phyloP scores from a whole-genome alignment of 2,113 vertebrate genomes.

The zebrafish (Danio rerio) region DNA sequence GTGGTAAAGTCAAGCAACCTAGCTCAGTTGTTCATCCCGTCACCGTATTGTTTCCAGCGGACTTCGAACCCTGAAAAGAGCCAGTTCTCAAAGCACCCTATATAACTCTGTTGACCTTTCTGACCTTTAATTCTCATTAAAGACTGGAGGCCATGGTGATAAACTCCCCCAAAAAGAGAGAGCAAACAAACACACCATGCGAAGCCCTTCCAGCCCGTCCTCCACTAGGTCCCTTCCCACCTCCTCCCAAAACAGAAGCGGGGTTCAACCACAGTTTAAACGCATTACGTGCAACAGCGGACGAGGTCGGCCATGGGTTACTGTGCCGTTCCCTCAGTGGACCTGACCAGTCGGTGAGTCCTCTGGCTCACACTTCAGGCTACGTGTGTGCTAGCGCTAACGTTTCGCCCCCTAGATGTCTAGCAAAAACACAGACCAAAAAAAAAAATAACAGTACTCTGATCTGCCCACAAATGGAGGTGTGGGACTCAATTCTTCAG shows the following conservation, averaged over 20 bases:
- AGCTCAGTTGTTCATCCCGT: not conserved
- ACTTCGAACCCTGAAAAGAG: slow-evolving; percentile 40
- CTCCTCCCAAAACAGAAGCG: slow-evolving; percentile 50
- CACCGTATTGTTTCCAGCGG: not conserved
- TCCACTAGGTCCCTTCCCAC: slow-evolving; percentile 32
- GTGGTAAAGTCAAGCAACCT: not conserved
- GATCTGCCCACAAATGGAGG: slow-evolving; percentile 20
- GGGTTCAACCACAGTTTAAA: slow-evolving; percentile 72
- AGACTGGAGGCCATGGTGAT: not conserved
- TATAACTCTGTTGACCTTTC: not conserved
- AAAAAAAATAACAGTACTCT: not conserved
- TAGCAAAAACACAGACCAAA: not conserved
- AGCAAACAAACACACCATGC: slow-evolving; percentile 44
- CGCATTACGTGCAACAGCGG: slow-evolving; percentile 64
- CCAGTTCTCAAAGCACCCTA: not conserved
- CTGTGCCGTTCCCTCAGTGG: slow-evolving; percentile 71
- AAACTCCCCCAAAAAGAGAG: slow-evolving; percentile 28
- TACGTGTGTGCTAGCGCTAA: too few relatives aligned
- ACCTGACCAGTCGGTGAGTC: slow-evolving; percentile 24
- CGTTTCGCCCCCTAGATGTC: not conserved
- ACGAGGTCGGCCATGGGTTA: slow-evolving; percentile 75
- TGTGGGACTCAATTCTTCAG: not conserved
- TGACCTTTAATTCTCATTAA: slow-evolving; percentile 18
- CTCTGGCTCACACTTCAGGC: slow-evolving; percentile 30
- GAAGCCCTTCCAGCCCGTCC: slow-evolving; percentile 48